Conservation (phyloP, 1,140 invertebrate genomes). For the Cydia pomonella region DNA sequence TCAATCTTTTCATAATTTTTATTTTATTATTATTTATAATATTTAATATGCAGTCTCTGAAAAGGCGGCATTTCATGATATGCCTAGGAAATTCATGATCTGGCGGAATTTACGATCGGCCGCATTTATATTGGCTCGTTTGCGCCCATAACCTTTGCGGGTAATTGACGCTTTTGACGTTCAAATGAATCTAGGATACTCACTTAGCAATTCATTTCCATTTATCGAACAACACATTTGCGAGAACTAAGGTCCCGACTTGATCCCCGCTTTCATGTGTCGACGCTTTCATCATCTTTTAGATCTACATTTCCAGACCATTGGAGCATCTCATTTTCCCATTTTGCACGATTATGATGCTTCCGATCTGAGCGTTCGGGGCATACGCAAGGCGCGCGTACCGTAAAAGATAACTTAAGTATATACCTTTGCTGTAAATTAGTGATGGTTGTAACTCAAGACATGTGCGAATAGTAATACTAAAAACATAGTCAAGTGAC, state of each 20-base stretch:
- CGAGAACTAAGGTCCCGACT: conserved; percentile 22
- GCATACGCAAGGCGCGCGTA: conserved; percentile 25
- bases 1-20: no score
- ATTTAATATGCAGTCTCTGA: no score
- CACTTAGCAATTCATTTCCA: neutral
- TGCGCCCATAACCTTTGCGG: no score
- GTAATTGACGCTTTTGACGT: no score
- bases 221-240: neutral
- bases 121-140: no score
- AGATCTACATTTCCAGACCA: conserved; percentile 32
- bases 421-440: conserved; percentile 23
- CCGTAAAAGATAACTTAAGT: conserved; percentile 20
- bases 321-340: conserved; percentile 32
- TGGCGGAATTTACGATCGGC: no score
- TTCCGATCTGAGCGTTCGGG: conserved; percentile 25
- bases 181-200: neutral
- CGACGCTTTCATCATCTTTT: conserved; percentile 32
- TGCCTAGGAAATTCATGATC: no score
- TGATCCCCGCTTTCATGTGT: conserved; percentile 32
- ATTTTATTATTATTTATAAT: no score
- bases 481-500: no score
- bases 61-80: no score
- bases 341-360: conserved; percentile 29
- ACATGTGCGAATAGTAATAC: neutral
- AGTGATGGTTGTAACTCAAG: neutral